Percentiles rank a stretch among this genome's conserved stretches.
These are phyloP conservation scores for Ondatra zibethicus DNA, from an alignment of 2,113 vertebrate genomes.

Conservation along the genomic window DNA sequence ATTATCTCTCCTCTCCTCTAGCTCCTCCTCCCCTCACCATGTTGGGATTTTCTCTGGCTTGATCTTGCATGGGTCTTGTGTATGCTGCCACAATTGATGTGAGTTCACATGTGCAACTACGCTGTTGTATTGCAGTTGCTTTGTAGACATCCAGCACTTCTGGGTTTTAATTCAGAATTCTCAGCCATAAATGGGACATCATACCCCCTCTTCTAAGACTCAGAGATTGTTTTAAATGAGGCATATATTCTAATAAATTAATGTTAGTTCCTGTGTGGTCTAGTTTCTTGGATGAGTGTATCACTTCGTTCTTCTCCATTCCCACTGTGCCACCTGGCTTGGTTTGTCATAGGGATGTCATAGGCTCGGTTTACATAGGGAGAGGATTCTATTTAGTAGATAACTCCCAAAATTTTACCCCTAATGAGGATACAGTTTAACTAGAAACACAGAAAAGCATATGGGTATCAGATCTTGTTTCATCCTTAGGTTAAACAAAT, in stretches of 20 bases:
- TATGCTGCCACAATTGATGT: not conserved
- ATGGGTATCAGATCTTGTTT: not conserved
- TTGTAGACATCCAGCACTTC: not conserved
- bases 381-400: not conserved
- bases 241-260: not conserved
- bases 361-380: not conserved
- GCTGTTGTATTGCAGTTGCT: not conserved
- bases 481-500: conserved; percentile 11
- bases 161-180: not conserved
- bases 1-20: not conserved
- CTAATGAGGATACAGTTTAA: not conserved
- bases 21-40: not conserved
- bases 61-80: not conserved
- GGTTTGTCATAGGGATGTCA: not conserved
- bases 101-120: not conserved
- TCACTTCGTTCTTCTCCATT: not conserved
- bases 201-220: not conserved
- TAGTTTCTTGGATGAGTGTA: not conserved
- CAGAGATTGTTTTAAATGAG: not conserved
- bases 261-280: not conserved
- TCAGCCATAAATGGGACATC: not conserved
- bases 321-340: not conserved
- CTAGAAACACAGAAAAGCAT: not conserved
- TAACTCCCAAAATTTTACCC: not conserved
- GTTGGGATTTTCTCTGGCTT: not conserved